These are phyloP conservation scores for Sarcophaga variegata DNA, from an alignment of 2,888 invertebrate genomes.

Conservation along the genomic window DNA sequence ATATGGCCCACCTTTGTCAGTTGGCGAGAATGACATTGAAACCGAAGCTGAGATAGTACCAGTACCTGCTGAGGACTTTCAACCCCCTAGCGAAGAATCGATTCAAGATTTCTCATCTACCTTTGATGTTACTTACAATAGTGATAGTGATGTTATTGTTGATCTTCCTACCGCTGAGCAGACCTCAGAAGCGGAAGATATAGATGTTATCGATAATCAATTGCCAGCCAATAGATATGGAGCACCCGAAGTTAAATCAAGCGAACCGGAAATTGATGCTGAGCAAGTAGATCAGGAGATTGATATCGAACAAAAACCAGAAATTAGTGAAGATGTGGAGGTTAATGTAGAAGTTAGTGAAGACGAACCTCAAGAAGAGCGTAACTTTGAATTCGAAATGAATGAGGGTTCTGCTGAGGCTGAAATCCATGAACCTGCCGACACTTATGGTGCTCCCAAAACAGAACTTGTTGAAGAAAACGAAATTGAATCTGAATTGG, in stretches of 20 bases:
- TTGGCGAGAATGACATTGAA: conserved; percentile 21
- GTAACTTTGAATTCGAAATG: conserved; percentile 4
- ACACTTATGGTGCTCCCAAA: conserved; percentile 75
- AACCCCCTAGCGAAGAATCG: conserved; percentile 75
- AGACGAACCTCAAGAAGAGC: conserved; percentile 30
- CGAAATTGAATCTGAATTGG: conserved; percentile 71
- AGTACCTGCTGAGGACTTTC: conserved; percentile 76
- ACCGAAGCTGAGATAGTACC: conserved; percentile 69
- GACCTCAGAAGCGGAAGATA: conserved; percentile 65
- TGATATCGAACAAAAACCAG: conserved; percentile 9
- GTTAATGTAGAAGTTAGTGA: conserved; percentile 34
- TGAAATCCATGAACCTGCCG: conserved; percentile 69
- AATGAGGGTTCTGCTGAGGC: conserved; percentile 10
- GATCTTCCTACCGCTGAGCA: conserved; percentile 77
- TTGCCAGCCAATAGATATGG: conserved; percentile 75
- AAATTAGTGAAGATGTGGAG: conserved; percentile 14
- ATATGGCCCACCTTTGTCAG: conserved; percentile 73
- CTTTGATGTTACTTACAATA: conserved; percentile 68
- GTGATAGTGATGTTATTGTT: conserved; percentile 75
- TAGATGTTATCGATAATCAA: conserved; percentile 49
- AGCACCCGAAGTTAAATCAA: conserved; percentile 65
- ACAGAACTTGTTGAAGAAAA: conserved; percentile 63
- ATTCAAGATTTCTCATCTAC: conserved; percentile 74
- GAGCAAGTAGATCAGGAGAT: conserved; percentile 45
- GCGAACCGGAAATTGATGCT: conserved; percentile 40